Base-by-base conservation (phyloP, 2,113 vertebrate genomes). In the Nibea albiflora region DNA sequence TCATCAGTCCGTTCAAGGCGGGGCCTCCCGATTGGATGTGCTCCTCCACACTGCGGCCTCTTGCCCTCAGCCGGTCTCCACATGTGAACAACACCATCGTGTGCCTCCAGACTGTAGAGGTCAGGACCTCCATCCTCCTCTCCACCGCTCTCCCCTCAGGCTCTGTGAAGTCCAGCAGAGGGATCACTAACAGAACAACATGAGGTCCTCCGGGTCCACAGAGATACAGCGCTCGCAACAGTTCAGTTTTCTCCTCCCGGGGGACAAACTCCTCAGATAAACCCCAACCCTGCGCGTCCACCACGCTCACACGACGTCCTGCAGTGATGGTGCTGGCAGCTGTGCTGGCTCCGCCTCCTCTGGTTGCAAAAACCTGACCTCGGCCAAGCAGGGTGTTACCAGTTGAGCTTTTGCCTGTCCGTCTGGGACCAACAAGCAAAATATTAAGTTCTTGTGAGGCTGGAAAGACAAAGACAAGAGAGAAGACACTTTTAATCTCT, bases 11-110 rank as follows among this genome's bases (percentile, higher is more conserved):
- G 3, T 42, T 70, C 53, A 90, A 42, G 11, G 83, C 73, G 16
- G 73, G 67, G 24, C 90, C 87, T 28, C 80, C 83, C 26, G 58
- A 70, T 74, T 81, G 49, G 65, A 93, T 86, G 49, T 83, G 74
- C 62, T 91, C 84, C 50, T 85, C 49, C 53, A 86, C 39, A 0
- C 75, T 87, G 56, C n/a, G 3, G 20, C 75, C 68, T 17, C 42
- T 56, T 42, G 39, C 15, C 16, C 64, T 85, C 54, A 88, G 74
- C 46, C n/a, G 4, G 70, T 91, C 89, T 35, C 80, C 90, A 46
- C 88, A 81, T 20, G 90, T 93, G 74, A 94, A 93, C 66, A 92
- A 35, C 64, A 85, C 85, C 82, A 86, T 85, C 0, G 80, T 92
- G 84, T 92, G 90, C 69, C 82, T 90, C 88, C 91, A 92, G 35